Evolutionary conservation across 2,888 invertebrate species (phyloP), one percentile per base, ranked within the genome.

Genomic region (Iselma pallidipennis): DNA sequence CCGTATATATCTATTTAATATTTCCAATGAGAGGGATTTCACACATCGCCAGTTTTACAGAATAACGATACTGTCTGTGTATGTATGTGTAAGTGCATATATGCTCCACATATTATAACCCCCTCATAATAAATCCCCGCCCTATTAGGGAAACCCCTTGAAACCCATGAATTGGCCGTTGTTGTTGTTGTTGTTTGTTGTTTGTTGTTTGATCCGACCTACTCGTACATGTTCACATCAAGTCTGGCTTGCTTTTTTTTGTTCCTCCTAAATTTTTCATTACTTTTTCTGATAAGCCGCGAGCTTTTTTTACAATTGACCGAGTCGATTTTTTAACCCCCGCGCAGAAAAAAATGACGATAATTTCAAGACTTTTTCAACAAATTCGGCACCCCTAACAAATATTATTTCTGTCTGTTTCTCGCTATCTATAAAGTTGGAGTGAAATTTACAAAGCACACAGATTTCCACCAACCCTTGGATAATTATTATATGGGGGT

Each of bases 21-120:
- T 33, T 37, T 37, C 3, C 16, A 37, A 37, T 37, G 37, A 16
- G 16, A n/a, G 16, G 67, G 70, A 72, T 75, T 75, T 75, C 67
- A 66, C 70, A 65, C 66, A 57, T 64, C 65, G 67, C 66, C 72
- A 71, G 65, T 64, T 67, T 53, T 60, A 66, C 65, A 72, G 72
- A 74, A 74, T 74, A 68, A 70, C 69, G 69, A 71, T 69, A 72
- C 72, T 71, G 63, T 57, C 58, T 60, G 42, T 45, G 26, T 33
- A 31, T 21, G 49, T 6, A 10, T 55, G 14, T 42, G 37, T 50
- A 28, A 23, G 45, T 50, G 57, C 37, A 4, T 42, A 31, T 37
- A 31, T 37, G 26, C 16, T 37, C 2, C 6, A 16, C n/a, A 16
- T n/a, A n/a, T n/a, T n/a, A n/a, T 16, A 37, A 19, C 37, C 37